Evolutionary conservation across 2,797 vertebrate genomes (phyloP).

Genomic region (Pteropus rufus): DNA sequence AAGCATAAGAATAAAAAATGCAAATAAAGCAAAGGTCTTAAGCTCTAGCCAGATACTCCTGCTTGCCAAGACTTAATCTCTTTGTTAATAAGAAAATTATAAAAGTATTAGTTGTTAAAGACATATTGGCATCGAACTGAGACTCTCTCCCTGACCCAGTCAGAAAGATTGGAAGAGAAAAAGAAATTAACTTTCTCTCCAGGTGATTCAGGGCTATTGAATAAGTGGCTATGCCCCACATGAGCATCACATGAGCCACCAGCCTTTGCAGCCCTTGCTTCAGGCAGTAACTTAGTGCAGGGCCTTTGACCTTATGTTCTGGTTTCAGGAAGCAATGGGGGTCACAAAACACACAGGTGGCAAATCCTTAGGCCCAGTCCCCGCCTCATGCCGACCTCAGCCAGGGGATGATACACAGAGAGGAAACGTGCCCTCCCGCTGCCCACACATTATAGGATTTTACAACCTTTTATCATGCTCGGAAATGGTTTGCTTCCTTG

Average conservation of each 20-base stretch:
- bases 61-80: neutral
- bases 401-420: neutral
- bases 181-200: neutral
- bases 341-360: neutral
- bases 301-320: neutral
- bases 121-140: neutral
- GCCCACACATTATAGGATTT: neutral
- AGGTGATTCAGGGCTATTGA: neutral
- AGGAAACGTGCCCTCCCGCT: neutral
- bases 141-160: neutral
- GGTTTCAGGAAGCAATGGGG: neutral
- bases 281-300: neutral
- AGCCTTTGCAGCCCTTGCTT: neutral
- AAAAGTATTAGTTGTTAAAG: neutral
- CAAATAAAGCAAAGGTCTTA: neutral
- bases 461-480: neutral
- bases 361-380: neutral
- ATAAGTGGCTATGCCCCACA: rapidly evolving
- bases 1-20: neutral
- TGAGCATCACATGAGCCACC: neutral
- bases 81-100: neutral
- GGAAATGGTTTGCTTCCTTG: neutral
- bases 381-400: neutral
- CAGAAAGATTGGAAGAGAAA: neutral
- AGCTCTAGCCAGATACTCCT: neutral